Evolutionary conservation across 2,888 invertebrate species (phyloP).

Genomic region (Plagiodera versicolora): DNA sequence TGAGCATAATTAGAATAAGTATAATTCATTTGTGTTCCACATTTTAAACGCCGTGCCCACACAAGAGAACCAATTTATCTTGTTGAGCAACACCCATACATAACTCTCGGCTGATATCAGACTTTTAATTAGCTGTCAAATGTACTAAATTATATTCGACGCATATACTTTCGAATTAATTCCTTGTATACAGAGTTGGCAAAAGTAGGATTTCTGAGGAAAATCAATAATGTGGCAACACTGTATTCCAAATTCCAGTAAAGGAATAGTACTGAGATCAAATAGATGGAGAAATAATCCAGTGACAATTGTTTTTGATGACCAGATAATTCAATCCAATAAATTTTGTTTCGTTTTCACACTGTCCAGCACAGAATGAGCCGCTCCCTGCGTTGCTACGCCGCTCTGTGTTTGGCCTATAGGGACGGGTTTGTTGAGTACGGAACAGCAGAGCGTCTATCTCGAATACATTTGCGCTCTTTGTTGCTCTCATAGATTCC

Average conservation of each 20-base stretch:
- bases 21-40: slow-evolving; percentile 21
- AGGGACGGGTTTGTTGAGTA: too few relatives aligned
- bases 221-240: neutral
- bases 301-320: too few relatives aligned
- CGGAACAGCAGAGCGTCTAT: too few relatives aligned
- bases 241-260: too few relatives aligned
- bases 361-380: too few relatives aligned
- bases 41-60: slow-evolving; percentile 29
- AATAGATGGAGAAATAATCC: too few relatives aligned
- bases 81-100: slow-evolving; percentile 43
- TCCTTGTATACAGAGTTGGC: neutral
- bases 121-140: slow-evolving; percentile 55
- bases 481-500: slow-evolving; percentile 4
- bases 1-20: neutral
- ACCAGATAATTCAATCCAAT: too few relatives aligned
- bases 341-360: too few relatives aligned
- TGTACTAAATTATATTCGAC: slow-evolving; percentile 52
- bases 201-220: neutral
- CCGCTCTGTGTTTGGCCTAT: too few relatives aligned
- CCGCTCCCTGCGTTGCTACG: too few relatives aligned
- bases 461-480: too few relatives aligned
- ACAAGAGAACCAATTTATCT: slow-evolving; percentile 45
- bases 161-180: slow-evolving; percentile 49
- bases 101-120: slow-evolving; percentile 47
- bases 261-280: too few relatives aligned